phyloP scores from a whole-genome alignment of 2,888 invertebrate genomes.

The Erebia palarica region DNA sequence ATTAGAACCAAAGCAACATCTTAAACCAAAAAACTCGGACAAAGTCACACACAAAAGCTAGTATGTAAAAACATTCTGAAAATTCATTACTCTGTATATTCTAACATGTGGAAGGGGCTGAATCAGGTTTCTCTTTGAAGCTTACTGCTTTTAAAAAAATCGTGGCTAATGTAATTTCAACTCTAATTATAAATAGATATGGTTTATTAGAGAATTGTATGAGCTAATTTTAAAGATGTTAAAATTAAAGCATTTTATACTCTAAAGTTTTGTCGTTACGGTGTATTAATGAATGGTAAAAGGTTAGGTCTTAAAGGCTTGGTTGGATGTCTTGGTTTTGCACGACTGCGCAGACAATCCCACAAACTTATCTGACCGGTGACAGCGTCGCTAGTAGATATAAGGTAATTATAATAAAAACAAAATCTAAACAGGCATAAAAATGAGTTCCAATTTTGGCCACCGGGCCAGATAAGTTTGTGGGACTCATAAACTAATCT shows the following conservation, averaged over 20 bases:
- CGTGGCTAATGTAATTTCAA: neutral
- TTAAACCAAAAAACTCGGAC: neutral
- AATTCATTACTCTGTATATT: conserved; percentile 4
- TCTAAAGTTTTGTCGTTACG: neutral
- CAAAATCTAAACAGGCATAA: too few species aligned
- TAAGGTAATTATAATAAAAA: too few species aligned
- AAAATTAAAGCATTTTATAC: neutral
- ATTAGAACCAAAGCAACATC: neutral
- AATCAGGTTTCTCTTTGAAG: conserved; percentile 23
- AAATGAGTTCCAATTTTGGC: too few species aligned
- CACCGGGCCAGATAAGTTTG: too few species aligned
- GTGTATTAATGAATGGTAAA: neutral
- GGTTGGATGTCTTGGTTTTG: neutral
- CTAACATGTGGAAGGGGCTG: conserved; percentile 16
- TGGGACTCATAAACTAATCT: too few species aligned
- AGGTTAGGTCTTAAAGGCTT: neutral
- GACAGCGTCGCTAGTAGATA: too few species aligned
- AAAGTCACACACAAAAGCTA: neutral
- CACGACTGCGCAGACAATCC: conserved; percentile 13
- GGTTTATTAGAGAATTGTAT: neutral
- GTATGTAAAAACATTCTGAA: neutral
- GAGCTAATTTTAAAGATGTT: neutral
- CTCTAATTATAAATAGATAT: neutral
- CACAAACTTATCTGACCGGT: too few species aligned
- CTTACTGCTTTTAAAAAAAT: neutral